Evolutionary conservation across 2,113 vertebrate species (phyloP), one percentile per base, ranked within the genome.

Genomic region (Cheilinus undulatus): DNA sequence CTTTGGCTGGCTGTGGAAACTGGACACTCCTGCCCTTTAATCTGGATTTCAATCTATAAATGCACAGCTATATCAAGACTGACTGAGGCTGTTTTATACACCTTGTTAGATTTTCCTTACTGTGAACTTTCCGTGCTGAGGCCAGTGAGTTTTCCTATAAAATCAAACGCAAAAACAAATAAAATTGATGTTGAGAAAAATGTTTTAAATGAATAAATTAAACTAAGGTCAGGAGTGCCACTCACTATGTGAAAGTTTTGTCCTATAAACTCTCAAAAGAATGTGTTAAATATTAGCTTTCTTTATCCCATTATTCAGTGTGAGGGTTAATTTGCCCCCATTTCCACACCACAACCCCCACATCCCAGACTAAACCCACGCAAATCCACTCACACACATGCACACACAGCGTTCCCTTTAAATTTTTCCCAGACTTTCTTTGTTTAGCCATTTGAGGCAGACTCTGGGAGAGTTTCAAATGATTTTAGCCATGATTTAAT

Each of bases 401-500:
- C 78, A 84, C 69, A 59, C 52, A 53, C 71, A 54, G 84, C 22
- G 64, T 46, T 86, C 89, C 82, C 86, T 88, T 90, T 69, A 70
- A 83, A 88, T 85, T 88, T 85, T 88, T 93, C 91, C 92, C 92
- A 94, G 91, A 90, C 90, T 80, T 72, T 88, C 90, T 86, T 91
- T 92, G 88, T 91, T 91, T 69, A 72, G 68, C 59, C 76, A 74
- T 92, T 90, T 81, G 73, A 90, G 89, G 80, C 87, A 82, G 89
- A 92, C 88, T 91, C 91, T 93, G 90, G 84, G 92, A 94, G 92
- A 90, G 84, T 91, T 93, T 92, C 64, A 87, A 86, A 93, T 93
- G 85, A 93, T 94, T 95, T 93, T 92, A 93, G 86, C 91, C 88
- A 76, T 91, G 93, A 94, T 93, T 95, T 91, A 92, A 94, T 94